A percentile compares a stretch with the other conserved stretches of the same genome.
phyloP scores from a whole-genome alignment of 2,888 invertebrate genomes.

The Apeira syringaria region DNA sequence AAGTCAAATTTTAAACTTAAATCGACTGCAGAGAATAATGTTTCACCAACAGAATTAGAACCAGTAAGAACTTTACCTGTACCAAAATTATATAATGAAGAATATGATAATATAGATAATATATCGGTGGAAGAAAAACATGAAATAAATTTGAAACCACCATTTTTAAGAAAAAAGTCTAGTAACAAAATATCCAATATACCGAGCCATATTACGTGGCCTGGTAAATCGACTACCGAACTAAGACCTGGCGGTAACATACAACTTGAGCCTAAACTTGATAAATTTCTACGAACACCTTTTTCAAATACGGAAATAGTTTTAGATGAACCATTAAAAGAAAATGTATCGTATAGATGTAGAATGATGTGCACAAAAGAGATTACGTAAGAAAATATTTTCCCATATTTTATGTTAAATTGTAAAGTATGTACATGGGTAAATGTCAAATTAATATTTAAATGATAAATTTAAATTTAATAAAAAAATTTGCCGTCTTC shows the following conservation, averaged over 20 bases:
- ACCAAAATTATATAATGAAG: conserved; percentile 7
- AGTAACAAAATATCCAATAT: conserved; percentile 1
- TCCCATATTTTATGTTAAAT: too few species aligned
- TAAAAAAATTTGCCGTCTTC: too few species aligned
- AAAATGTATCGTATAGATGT: conserved; percentile 66
- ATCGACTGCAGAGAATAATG: conserved; percentile 2
- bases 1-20: conserved; percentile 1
- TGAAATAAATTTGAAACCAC: conserved; percentile 7
- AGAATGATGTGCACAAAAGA: conserved; percentile 64
- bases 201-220: conserved; percentile 2
- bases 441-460: too few species aligned
- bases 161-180: conserved; percentile 2
- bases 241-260: conserved; percentile 2
- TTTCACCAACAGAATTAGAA: conserved; percentile 24
- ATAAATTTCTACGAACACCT: conserved; percentile 47
- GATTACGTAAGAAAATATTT: conserved; percentile 1
- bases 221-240: neutral
- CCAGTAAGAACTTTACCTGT: conserved; percentile 12
- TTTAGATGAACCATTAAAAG: conserved; percentile 42
- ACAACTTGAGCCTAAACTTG: conserved; percentile 6
- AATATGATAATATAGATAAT: conserved; percentile 16
- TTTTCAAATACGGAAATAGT: conserved; percentile 40
- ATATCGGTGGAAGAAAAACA: neutral
- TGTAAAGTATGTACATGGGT: too few species aligned
- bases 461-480: too few species aligned